phyloP scores from a whole-genome alignment of 2,888 invertebrate species.

The Meganola albula region DNA sequence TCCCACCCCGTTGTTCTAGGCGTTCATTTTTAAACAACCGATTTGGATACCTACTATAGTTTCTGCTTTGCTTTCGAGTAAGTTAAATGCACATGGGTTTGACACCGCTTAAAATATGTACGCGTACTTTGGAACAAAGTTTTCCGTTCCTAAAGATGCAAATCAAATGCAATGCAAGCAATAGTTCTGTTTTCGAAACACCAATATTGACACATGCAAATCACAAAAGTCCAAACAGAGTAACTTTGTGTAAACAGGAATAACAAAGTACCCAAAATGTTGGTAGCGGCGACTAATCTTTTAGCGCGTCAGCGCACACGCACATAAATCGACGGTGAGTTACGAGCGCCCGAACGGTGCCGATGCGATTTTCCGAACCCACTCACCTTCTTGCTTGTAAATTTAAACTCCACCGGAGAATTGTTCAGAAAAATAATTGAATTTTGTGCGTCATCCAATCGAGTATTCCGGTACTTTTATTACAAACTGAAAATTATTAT shows the following conservation, averaged over 20 bases:
- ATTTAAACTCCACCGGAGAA: slow-evolving; percentile 47
- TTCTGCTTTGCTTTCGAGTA: slow-evolving; percentile 28
- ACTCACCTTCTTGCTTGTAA: slow-evolving; percentile 50
- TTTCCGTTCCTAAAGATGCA: slow-evolving; percentile 8
- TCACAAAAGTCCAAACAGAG: slow-evolving; percentile 18
- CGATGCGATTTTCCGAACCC: slow-evolving; percentile 49
- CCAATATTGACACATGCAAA: slow-evolving; percentile 6
- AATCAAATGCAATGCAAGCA: no score
- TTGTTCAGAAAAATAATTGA: slow-evolving; percentile 45
- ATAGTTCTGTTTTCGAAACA: no score
- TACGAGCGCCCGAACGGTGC: slow-evolving; percentile 52
- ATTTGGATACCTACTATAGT: slow-evolving; percentile 52
- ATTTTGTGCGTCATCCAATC: slow-evolving; percentile 43
- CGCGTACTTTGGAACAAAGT: slow-evolving; percentile 15
- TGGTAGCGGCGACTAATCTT: slow-evolving; percentile 61
- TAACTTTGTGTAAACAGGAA: slow-evolving; percentile 16
- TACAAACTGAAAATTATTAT: slow-evolving; percentile 38
- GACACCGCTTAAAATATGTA: slow-evolving; percentile 24
- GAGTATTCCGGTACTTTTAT: slow-evolving; percentile 41
- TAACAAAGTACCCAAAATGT: slow-evolving; percentile 20
- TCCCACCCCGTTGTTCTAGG: slow-evolving; percentile 45
- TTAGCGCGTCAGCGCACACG: slow-evolving; percentile 70
- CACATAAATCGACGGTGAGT: slow-evolving; percentile 69
- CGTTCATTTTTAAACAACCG: slow-evolving; percentile 61
- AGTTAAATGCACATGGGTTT: slow-evolving; percentile 27